These are phyloP conservation scores for human DNA, from an alignment of 2,113 vertebrate species.

Conservation along the genomic window DNA sequence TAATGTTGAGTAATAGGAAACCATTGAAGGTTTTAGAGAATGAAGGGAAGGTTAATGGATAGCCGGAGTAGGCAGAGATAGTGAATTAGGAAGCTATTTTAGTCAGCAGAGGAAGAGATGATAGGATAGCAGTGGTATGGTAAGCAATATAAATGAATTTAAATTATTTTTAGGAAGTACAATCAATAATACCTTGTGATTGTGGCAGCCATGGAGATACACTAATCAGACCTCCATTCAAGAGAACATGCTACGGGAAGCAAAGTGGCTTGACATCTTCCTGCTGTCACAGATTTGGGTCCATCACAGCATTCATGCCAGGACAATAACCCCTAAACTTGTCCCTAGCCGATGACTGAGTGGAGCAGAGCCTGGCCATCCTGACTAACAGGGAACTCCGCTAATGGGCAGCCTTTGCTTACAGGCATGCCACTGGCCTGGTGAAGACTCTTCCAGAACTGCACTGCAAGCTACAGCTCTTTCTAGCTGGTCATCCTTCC, in stretches of 20 bases:
- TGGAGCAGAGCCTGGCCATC: background rate
- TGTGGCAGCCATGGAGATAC: background rate
- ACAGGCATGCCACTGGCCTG: background rate
- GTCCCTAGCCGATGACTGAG: background rate
- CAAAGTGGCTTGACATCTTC: background rate
- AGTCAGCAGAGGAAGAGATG: background rate
- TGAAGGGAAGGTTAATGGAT: background rate
- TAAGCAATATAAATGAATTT: background rate
- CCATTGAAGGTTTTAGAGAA: background rate
- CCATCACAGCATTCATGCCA: background rate
- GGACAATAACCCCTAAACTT: background rate
- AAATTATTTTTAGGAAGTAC: background rate
- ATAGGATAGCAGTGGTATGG: background rate
- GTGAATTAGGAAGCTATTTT: background rate
- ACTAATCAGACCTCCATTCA: background rate
- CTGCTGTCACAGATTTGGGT: background rate
- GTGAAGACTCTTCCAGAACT: background rate
- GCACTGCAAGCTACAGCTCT: background rate
- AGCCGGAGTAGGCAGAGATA: background rate
- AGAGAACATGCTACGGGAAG: background rate
- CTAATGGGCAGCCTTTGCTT: background rate
- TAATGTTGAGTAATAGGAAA: background rate
- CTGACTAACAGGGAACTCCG: background rate
- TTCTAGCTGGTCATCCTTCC: background rate
- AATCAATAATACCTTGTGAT: background rate